Base-by-base conservation (phyloP, 2,888 invertebrate genomes). In the Galerucella pusilla region DNA sequence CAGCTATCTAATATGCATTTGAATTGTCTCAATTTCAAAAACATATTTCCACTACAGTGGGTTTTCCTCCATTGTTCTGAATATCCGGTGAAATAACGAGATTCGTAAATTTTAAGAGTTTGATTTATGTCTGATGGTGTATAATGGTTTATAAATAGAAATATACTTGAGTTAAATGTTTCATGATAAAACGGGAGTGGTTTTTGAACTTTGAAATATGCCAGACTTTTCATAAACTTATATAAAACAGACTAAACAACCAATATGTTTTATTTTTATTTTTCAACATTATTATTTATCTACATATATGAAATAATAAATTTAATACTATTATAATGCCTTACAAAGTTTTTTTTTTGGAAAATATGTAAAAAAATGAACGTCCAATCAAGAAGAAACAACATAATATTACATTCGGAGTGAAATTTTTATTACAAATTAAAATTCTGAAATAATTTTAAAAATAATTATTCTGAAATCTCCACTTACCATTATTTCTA, bases 31-130 rank as follows among this genome's bases (percentile, higher is more conserved):
- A 63, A 28, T 35, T 28, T 63, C 42, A 12, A 35, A 28, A 28
- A 9, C 28, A 14, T n/a, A 28, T 63, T 63, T 63, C 35, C 35
- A 63, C n/a, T 14, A 14, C n/a, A 63, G 35, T 35, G 63, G 35
- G 35, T 63, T 63, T 42, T 42, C 35, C 35, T 1, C 35, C 9
- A 42, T 42, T 63, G 63, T 63, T 63, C 35, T 42, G 4, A 28
- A 63, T n/a, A 63, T 63, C 35, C 63, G 63, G 28, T 61, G 35
- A 35, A n/a, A 35, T 63, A 61, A 28, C 2, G 14, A 49, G 49
- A 20, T 57, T 20, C 2, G 20, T 57, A 20, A 16, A 57, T 20
- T 16, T 57, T 57, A 57, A 57, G 57, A 16, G 57, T 57, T 57
- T 16, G 10, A 10, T 16, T 57, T 57, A 57, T 57, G 20, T 57